Evolutionary conservation across 2,113 vertebrate species (phyloP).

Genomic region (Microcebus murinus): DNA sequence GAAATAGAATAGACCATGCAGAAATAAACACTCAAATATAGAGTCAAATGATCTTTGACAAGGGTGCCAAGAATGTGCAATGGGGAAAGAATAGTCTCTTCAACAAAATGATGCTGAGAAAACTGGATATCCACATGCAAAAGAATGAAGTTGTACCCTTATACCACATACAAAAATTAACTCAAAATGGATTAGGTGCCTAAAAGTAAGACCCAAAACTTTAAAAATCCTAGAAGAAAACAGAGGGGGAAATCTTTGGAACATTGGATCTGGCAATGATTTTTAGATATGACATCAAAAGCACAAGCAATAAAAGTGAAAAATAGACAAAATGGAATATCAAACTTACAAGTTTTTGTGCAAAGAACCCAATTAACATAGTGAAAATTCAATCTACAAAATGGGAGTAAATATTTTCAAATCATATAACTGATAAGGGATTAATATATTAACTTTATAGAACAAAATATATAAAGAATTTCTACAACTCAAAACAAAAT

Average conservation of each 20-base stretch:
- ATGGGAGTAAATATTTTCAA: background rate
- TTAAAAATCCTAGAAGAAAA: background rate
- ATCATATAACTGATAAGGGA: background rate
- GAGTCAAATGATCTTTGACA: background rate
- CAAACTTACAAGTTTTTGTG: background rate
- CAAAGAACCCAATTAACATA: background rate
- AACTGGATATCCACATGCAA: background rate
- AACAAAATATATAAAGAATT: background rate
- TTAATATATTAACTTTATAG: background rate
- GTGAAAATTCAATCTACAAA: background rate
- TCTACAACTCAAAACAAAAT: background rate
- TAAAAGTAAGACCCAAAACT: background rate
- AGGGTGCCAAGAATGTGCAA: background rate
- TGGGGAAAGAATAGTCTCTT: background rate
- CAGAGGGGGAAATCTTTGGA: background rate
- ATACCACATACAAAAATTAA: background rate
- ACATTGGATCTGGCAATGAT: background rate
- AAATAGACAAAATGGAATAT: background rate
- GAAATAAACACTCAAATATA: background rate
- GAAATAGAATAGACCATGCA: background rate
- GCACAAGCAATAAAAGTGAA: background rate
- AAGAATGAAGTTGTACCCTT: background rate
- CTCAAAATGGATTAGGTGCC: background rate
- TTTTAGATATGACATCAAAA: background rate
- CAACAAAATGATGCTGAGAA: background rate